A percentile compares a stretch with the other conserved stretches of the same genome.
Evolutionary conservation across 2,888 invertebrate species (phyloP).

Genomic region (Aleiodes leptofemur): DNA sequence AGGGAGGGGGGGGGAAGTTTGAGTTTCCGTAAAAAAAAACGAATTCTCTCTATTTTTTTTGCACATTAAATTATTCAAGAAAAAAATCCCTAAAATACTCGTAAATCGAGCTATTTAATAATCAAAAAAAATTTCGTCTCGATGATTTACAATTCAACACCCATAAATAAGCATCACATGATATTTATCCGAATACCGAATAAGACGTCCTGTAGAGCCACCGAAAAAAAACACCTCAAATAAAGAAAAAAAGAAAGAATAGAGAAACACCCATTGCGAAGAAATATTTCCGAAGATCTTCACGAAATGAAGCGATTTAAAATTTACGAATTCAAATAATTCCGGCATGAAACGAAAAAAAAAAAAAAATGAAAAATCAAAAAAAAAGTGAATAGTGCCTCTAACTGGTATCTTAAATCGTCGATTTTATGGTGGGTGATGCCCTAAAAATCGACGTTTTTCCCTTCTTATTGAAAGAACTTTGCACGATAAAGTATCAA

Average conservation of each 20-base stretch:
- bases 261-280: constrained; percentile 22
- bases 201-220: constrained; percentile 33
- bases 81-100: neutral
- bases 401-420: constrained; percentile 26
- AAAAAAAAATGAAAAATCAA: constrained; percentile 13
- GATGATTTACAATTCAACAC: constrained; percentile 27
- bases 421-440: constrained; percentile 18
- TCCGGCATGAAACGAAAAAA: neutral
- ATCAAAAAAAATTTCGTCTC: neutral
- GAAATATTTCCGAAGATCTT: neutral
- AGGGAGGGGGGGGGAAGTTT: no score
- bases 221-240: constrained; percentile 27
- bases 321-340: neutral
- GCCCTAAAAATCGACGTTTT: constrained; percentile 30
- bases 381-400: neutral
- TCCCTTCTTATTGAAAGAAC: neutral
- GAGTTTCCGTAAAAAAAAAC: no score
- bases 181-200: constrained; percentile 37
- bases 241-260: constrained; percentile 16
- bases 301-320: neutral
- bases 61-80: no score
- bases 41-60: no score
- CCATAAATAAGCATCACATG: constrained; percentile 11
- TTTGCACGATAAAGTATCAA: neutral
- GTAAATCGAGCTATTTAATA: neutral